Evolutionary conservation across 2,113 vertebrate genomes (phyloP).

Genomic region (Pipa parva): DNA sequence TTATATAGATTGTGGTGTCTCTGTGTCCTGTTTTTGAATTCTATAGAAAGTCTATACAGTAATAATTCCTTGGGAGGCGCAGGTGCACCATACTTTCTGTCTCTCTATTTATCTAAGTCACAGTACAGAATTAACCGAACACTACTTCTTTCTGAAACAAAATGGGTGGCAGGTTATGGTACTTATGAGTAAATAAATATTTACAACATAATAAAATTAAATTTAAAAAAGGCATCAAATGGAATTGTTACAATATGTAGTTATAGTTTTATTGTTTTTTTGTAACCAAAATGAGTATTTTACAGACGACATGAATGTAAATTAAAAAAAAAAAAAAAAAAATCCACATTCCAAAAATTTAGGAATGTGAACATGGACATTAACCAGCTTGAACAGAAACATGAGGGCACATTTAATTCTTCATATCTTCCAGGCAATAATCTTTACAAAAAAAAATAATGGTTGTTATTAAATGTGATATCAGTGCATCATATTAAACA

Average conservation of each 20-base stretch:
- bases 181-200: too few relatives aligned
- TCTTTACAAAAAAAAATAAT: slow-evolving; percentile 58
- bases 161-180: too few relatives aligned
- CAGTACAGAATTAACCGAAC: too few relatives aligned
- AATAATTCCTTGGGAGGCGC: too few relatives aligned
- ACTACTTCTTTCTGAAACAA: too few relatives aligned
- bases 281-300: slow-evolving; percentile 4
- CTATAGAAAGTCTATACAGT: too few relatives aligned
- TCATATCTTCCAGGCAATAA: slow-evolving; percentile 53
- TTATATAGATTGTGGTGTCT: too few relatives aligned
- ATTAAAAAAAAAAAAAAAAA: slow-evolving; percentile 12
- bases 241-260: slow-evolving; percentile 16
- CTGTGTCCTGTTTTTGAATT: too few relatives aligned
- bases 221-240: too few relatives aligned
- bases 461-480: slow-evolving; percentile 45
- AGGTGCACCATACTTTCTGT: too few relatives aligned
- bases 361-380: slow-evolving; percentile 33
- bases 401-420: slow-evolving; percentile 4
- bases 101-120: too few relatives aligned
- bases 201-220: too few relatives aligned
- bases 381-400: slow-evolving; percentile 21
- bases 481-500: slow-evolving; percentile 57
- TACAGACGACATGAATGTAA: slow-evolving; percentile 8
- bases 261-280: slow-evolving; percentile 25
- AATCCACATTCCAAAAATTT: slow-evolving; percentile 9